These are phyloP conservation scores for Trichonephila clavata DNA, from an alignment of 1,140 invertebrate genomes.

Conservation along the genomic window DNA sequence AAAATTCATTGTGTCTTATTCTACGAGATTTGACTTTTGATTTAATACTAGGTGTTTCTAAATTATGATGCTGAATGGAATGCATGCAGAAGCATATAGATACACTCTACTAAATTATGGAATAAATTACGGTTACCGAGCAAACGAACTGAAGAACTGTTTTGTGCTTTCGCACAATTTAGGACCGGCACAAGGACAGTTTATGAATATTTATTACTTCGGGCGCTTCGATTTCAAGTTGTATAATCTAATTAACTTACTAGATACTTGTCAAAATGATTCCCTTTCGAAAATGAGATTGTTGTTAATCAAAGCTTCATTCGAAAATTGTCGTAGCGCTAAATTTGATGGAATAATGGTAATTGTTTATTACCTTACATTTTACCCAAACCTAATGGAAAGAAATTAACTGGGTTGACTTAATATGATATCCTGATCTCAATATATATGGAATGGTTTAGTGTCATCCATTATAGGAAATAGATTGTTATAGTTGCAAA, in stretches of 20 bases:
- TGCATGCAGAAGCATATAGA: background rate
- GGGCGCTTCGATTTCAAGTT: background rate
- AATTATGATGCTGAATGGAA: background rate
- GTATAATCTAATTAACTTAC: constrained; percentile 28
- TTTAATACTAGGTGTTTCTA: background rate
- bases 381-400: background rate
- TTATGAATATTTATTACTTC: constrained; percentile 5
- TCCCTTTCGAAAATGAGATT: constrained; percentile 10
- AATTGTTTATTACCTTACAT: background rate
- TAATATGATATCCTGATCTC: no score
- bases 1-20: background rate
- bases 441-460: no score
- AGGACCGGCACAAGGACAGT: background rate
- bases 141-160: background rate
- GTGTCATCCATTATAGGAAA: no score
- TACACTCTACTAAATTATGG: background rate
- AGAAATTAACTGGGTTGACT: background rate
- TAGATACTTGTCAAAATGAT: constrained; percentile 23
- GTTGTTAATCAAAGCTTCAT: background rate
- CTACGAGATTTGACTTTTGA: background rate
- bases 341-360: background rate
- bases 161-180: background rate
- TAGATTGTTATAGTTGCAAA: no score
- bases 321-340: background rate
- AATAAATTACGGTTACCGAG: background rate